phyloP scores from a whole-genome alignment of 2,888 invertebrate genomes.

The Nymphalis c-album region DNA sequence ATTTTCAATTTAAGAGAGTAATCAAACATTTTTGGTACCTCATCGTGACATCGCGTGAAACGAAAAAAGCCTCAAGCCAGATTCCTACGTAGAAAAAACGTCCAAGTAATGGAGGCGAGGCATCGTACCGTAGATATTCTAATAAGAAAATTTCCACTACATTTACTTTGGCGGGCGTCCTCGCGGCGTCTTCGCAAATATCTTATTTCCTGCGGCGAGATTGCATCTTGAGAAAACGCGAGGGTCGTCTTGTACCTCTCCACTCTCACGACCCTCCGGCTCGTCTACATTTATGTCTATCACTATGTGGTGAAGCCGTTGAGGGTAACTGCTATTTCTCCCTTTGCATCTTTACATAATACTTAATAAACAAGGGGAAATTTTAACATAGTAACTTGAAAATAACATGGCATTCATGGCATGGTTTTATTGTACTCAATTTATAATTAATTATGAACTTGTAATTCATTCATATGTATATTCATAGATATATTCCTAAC shows the following conservation, averaged over 20 bases:
- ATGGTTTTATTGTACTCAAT: not conserved
- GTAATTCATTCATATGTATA: too few relatives aligned
- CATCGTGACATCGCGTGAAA: conserved; percentile 63
- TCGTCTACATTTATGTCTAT: conserved; percentile 40
- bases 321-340: conserved; percentile 16
- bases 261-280: conserved; percentile 62
- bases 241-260: conserved; percentile 69
- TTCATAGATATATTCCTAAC: too few relatives aligned
- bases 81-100: conserved; percentile 74
- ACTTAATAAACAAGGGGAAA: not conserved
- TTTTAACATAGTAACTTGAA: not conserved
- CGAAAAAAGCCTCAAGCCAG: conserved; percentile 56
- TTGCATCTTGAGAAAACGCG: conserved; percentile 82
- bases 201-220: conserved; percentile 82
- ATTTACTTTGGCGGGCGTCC: conserved; percentile 79
- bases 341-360: conserved; percentile 13
- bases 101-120: conserved; percentile 68
- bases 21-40: conserved; percentile 40
- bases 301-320: conserved; percentile 32
- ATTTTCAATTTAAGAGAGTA: conserved; percentile 22
- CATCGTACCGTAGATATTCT: conserved; percentile 81
- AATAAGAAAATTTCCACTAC: conserved; percentile 83
- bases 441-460: not conserved
- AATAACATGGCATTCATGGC: not conserved
- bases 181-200: conserved; percentile 82